phyloP scores from a whole-genome alignment of 2,888 invertebrate species.

The Mycalesis mineus region DNA sequence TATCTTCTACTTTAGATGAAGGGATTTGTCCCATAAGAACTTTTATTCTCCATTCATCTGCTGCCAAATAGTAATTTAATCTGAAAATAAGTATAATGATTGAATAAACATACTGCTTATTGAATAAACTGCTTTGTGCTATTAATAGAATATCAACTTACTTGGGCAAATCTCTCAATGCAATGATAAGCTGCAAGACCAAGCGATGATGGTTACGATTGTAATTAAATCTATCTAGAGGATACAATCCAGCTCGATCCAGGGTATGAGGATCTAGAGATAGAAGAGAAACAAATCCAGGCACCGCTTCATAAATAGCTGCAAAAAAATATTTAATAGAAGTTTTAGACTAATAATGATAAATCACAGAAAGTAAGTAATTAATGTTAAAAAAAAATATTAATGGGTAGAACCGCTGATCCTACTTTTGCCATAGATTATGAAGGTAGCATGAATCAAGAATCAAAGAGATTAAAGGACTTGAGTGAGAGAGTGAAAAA shows the following conservation, averaged over 20 bases:
- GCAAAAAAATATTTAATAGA: slow-evolving; percentile 29
- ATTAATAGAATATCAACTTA: slow-evolving; percentile 39
- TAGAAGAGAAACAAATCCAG: slow-evolving; percentile 70
- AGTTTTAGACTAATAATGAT: no score
- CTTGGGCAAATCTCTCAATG: slow-evolving; percentile 76
- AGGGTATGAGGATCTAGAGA: slow-evolving; percentile 75
- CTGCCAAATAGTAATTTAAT: slow-evolving; percentile 76
- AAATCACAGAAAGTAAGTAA: no score
- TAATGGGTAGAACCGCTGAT: no score
- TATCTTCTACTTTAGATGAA: slow-evolving; percentile 50
- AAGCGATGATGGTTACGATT: slow-evolving; percentile 68
- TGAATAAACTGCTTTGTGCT: background rate
- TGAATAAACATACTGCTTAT: background rate
- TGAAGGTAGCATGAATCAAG: no score
- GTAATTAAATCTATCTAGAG: slow-evolving; percentile 57
- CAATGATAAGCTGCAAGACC: slow-evolving; percentile 71
- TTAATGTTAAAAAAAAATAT: no score
- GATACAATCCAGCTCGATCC: slow-evolving; percentile 64
- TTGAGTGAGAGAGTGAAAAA: no score
- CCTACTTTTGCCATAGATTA: no score
- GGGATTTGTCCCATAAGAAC: slow-evolving; percentile 58
- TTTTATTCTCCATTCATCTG: slow-evolving; percentile 76
- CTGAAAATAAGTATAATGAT: slow-evolving; percentile 42
- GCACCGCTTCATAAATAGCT: slow-evolving; percentile 75
- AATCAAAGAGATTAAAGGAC: no score